Evolutionary conservation across 2,888 invertebrate genomes (phyloP).

Genomic region (Hofmannophila pseudospretella): DNA sequence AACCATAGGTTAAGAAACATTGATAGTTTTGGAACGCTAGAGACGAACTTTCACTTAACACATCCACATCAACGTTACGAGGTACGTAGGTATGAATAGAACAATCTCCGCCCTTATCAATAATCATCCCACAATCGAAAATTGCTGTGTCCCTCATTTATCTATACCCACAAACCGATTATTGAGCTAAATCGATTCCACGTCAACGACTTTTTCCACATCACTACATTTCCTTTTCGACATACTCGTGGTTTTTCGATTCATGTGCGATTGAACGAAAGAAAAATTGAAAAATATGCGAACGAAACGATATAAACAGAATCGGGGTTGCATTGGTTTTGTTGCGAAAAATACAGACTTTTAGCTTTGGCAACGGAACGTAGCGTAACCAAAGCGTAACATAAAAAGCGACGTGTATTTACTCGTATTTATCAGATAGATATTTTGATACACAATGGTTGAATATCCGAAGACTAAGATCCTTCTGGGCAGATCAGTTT

Average conservation of each 20-base stretch:
- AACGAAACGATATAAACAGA: constrained; percentile 1
- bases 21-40: too few relatives aligned
- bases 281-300: constrained; percentile 7
- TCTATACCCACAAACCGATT: constrained; percentile 46
- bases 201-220: constrained; percentile 55
- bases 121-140: constrained; percentile 16
- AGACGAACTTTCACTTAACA: too few relatives aligned
- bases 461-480: too few relatives aligned
- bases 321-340: constrained; percentile 4
- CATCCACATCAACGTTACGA: too few relatives aligned
- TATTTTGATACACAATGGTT: too few relatives aligned
- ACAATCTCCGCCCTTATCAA: constrained; percentile 3
- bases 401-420: too few relatives aligned
- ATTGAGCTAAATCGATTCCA: constrained; percentile 53
- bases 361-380: constrained; percentile 2
- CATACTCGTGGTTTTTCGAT: constrained; percentile 40
- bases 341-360: constrained; percentile 1
- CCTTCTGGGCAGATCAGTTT: too few relatives aligned
- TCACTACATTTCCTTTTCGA: constrained; percentile 47
- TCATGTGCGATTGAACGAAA: constrained; percentile 21
- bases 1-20: too few relatives aligned
- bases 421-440: too few relatives aligned
- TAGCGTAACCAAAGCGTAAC: too few relatives aligned
- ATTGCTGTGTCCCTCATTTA: constrained; percentile 40
- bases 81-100: too few relatives aligned